These are phyloP conservation scores for Drosophila tristis DNA, from an alignment of 1,140 invertebrate genomes.

Conservation along the genomic window DNA sequence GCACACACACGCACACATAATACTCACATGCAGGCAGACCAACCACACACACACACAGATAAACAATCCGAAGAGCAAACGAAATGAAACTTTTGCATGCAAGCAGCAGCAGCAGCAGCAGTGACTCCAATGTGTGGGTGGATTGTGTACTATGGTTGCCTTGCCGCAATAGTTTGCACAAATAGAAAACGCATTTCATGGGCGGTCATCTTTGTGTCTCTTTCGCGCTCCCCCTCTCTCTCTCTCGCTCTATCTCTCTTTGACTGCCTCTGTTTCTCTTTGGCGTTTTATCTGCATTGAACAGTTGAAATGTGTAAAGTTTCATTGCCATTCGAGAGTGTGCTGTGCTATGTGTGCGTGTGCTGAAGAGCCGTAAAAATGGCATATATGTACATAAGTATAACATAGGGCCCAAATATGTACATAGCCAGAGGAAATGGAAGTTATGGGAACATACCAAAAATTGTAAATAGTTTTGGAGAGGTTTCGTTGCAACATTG, in stretches of 20 bases:
- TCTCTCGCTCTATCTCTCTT: background rate
- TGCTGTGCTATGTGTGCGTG: background rate
- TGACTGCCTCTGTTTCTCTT: slow-evolving; percentile 2
- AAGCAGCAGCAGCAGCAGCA: slow-evolving; percentile 25
- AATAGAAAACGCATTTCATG: slow-evolving; percentile 58
- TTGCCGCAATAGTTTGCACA: slow-evolving; percentile 55
- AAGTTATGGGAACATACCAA: slow-evolving; percentile 10
- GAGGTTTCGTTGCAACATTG: slow-evolving; percentile 4
- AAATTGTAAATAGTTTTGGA: background rate
- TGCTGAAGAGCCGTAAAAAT: slow-evolving; percentile 18
- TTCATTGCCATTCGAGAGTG: slow-evolving; percentile 22
- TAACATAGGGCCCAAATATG: slow-evolving; percentile 27
- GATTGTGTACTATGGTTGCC: slow-evolving; percentile 28
- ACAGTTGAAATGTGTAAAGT: slow-evolving; percentile 42
- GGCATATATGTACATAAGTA: slow-evolving; percentile 17
- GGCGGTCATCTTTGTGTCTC: slow-evolving; percentile 25
- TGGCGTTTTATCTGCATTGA: slow-evolving; percentile 44
- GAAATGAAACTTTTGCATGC: slow-evolving; percentile 59
- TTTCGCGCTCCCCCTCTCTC: background rate
- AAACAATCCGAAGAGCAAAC: background rate
- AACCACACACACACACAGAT: slow-evolving; percentile 2
- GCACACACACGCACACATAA: slow-evolving; percentile 21
- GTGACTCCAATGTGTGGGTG: slow-evolving; percentile 16
- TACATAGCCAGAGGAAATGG: slow-evolving; percentile 3
- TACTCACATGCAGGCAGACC: background rate